Percentiles rank a stretch among this genome's conserved stretches.
Evolutionary conservation across 2,888 invertebrate genomes (phyloP).

Genomic region (Microctonus brassicae): DNA sequence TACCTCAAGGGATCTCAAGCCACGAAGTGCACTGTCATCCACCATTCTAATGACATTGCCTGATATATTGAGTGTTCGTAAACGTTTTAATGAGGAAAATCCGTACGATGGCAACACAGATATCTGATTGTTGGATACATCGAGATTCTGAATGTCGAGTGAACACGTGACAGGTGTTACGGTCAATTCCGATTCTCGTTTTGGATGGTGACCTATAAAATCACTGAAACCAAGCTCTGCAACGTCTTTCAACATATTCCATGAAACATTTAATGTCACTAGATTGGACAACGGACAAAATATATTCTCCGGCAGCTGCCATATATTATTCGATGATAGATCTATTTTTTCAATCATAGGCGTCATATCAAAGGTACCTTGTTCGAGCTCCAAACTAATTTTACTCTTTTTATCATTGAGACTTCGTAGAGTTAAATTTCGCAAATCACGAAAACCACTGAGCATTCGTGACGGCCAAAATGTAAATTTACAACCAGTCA

Average conservation of each 20-base stretch:
- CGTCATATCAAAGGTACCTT: constrained; percentile 82
- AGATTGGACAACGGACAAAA: constrained; percentile 87
- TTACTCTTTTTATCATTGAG: constrained; percentile 73
- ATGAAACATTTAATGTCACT: constrained; percentile 86
- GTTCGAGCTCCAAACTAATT: constrained; percentile 85
- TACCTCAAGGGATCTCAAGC: constrained; percentile 84
- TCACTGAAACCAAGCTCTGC: constrained; percentile 88
- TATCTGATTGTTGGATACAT: constrained; percentile 88
- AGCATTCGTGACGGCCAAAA: constrained; percentile 86
- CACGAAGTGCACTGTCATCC: constrained; percentile 85
- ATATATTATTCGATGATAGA: constrained; percentile 89
- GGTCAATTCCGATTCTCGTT: constrained; percentile 48
- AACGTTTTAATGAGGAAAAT: constrained; percentile 82
- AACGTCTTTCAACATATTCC: constrained; percentile 89
- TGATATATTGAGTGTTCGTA: constrained; percentile 85
- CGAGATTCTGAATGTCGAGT: constrained; percentile 85
- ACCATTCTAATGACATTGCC: constrained; percentile 92
- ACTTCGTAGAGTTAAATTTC: constrained; percentile 87
- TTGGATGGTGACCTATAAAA: constrained; percentile 70
- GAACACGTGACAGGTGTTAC: constrained; percentile 73
- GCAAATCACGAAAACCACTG: constrained; percentile 82
- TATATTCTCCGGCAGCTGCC: constrained; percentile 88
- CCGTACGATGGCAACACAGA: constrained; percentile 86
- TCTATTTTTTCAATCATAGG: constrained; percentile 87
- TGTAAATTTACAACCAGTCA: constrained; percentile 89